These are phyloP conservation scores for Baryphthengus martii DNA, from an alignment of 2,113 vertebrate genomes.

Conservation along the genomic window DNA sequence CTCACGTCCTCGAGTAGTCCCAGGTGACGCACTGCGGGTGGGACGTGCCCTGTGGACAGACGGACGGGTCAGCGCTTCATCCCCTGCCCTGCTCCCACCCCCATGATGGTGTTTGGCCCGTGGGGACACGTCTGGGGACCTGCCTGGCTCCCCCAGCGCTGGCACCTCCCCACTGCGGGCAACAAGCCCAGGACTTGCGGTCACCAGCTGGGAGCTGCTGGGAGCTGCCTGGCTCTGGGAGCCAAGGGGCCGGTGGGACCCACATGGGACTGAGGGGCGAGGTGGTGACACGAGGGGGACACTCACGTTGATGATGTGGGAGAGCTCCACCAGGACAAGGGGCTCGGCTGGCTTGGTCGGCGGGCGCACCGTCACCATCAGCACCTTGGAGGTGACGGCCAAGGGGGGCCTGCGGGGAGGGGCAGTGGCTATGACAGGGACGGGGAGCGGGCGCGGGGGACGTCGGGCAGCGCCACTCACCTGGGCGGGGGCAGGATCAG, in stretches of 20 bases:
- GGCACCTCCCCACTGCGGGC: accelerated
- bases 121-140: background rate
- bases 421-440: background rate
- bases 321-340: conserved; percentile 92
- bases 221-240: background rate
- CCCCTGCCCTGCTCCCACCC: background rate
- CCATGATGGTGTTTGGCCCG: accelerated
- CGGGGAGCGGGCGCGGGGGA: accelerated
- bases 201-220: background rate
- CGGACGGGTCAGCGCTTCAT: background rate
- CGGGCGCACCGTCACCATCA: conserved; percentile 91
- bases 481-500: conserved; percentile 89
- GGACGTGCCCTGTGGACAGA: conserved; percentile 85
- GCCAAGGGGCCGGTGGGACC: background rate
- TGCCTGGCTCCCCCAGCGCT: accelerated
- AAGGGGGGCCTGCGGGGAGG: conserved; percentile 77
- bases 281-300: background rate
- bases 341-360: conserved; percentile 85
- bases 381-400: conserved; percentile 90
- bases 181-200: background rate
- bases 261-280: background rate
- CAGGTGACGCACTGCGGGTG: conserved; percentile 93
- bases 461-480: conserved; percentile 72
- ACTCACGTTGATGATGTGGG: conserved; percentile 90
- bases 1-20: conserved; percentile 94